phyloP scores from a whole-genome alignment of 1,140 invertebrate species.

The Neoseiulus cucumeris region DNA sequence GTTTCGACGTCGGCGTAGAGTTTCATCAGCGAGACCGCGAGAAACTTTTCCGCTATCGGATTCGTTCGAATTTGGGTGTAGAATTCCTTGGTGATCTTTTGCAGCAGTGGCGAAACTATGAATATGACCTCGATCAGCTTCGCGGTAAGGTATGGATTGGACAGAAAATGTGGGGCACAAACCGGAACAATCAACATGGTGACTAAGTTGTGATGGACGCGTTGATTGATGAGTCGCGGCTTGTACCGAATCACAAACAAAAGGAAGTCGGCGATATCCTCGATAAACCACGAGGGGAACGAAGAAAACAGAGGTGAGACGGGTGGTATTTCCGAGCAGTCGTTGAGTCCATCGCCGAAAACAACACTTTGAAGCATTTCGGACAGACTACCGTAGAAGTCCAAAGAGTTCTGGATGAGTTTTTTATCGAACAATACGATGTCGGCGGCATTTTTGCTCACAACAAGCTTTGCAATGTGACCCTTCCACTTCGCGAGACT shows the following conservation, averaged over 20 bases:
- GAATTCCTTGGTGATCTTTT: constrained; percentile 40
- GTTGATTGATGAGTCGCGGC: constrained; percentile 2
- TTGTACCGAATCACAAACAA: constrained; percentile 76
- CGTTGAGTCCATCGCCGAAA: constrained; percentile 20
- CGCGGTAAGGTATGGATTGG: constrained; percentile 85
- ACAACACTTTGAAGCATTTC: constrained; percentile 41
- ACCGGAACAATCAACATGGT: constrained; percentile 69
- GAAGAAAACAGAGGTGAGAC: constrained; percentile 56
- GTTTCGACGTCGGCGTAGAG: constrained; percentile 97
- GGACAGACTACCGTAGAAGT: constrained; percentile 66
- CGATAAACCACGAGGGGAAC: constrained; percentile 85
- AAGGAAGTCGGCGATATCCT: constrained; percentile 85
- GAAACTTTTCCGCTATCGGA: constrained; percentile 51
- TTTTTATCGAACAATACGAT: constrained; percentile 60
- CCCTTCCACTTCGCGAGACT: constrained; percentile 65
- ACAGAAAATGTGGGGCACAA: constrained; percentile 69
- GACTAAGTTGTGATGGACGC: constrained; percentile 47
- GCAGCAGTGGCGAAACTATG: constrained; percentile 63
- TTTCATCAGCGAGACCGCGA: constrained; percentile 80
- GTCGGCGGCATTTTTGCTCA: constrained; percentile 60
- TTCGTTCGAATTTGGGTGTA: constrained; percentile 55
- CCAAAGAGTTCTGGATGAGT: constrained; percentile 50
- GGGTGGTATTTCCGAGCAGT: constrained; percentile 15
- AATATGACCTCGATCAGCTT: constrained; percentile 83
- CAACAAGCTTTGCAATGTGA: constrained; percentile 37